Percentiles rank a stretch among this genome's conserved stretches.
phyloP scores from a whole-genome alignment of 1,140 invertebrate species.

The Drosophila nebulosa region DNA sequence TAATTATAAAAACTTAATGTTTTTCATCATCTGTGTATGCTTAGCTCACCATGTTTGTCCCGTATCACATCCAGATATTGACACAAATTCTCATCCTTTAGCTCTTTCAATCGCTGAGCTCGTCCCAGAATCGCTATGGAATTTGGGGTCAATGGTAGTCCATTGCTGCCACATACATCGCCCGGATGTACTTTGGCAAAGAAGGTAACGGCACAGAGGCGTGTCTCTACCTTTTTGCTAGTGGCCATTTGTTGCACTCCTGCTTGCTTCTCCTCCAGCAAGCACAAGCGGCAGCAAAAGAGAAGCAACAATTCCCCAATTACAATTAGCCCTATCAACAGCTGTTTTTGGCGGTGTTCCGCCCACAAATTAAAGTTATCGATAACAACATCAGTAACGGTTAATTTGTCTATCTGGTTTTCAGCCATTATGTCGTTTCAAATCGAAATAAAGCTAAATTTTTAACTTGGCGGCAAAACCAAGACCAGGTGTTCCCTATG shows the following conservation, averaged over 20 bases:
- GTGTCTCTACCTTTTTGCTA: conserved; percentile 38
- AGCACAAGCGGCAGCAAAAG: conserved; percentile 36
- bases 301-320: conserved; percentile 27
- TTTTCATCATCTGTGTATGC: not conserved
- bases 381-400: conserved; percentile 1
- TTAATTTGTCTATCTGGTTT: too few species aligned
- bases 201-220: conserved; percentile 91
- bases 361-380: not conserved
- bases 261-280: conserved; percentile 33
- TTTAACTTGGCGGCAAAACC: not conserved
- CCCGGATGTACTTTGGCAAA: conserved; percentile 94
- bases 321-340: conserved; percentile 2
- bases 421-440: too few species aligned
- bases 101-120: conserved; percentile 90
- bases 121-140: conserved; percentile 96
- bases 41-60: conserved; percentile 93
- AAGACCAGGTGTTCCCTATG: too few species aligned
- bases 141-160: conserved; percentile 96
- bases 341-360: conserved; percentile 1
- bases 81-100: conserved; percentile 91
- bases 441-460: too few species aligned
- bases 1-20: not conserved
- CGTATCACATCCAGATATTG: conserved; percentile 95
- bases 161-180: conserved; percentile 97
- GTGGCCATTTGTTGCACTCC: conserved; percentile 18